Base-by-base conservation (phyloP, 35 echinoderm and acorn worm species). In the Heliocidaris tuberculata region DNA sequence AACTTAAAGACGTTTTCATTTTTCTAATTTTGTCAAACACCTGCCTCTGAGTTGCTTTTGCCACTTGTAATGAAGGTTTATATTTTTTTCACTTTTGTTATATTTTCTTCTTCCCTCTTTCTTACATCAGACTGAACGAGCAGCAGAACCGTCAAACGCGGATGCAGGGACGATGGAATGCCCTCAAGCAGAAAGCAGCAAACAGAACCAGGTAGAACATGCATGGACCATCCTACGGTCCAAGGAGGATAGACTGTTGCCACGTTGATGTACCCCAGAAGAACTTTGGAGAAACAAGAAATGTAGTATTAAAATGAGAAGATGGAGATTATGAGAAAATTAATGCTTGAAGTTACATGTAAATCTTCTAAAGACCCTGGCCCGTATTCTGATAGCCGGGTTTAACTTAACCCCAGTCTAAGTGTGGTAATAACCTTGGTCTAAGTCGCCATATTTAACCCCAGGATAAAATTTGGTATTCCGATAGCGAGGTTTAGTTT, bases 81-180 rank as follows among this genome's bases (percentile, higher is more conserved):
- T 21, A 30, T 29, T 86, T 30, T 24, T 42, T 89, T 89, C 47
- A 42, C 16, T 88, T 9, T 31, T 32, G 10, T 27, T 48, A 35
- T 89, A 42, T 89, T 88, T 48, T 48, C 47, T 88, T 35, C 31
- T 88, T 89, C 24, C 87, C 87, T 89, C 5, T 32, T 89, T 48
- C 47, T 89, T 48, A 89, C 87, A 42, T 11, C 86, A 96, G 95
- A 52, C 54, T 96, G 95, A 96, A 29, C n/a, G 93, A 90, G 27
- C 95, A 96, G 93, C 94, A 96, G 50, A 48, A 24, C 10, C 49
- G 95, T 65, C 95, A 96, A 32, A 52, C 61, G 24, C 32, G 95
- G 32, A 96, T 96, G 95, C 95, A 96, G 49, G 42, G 48, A 50
- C 93, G 95, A 13, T 96, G 95, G 95, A 31, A 32, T 35, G 85